Conservation (phyloP, 2,888 invertebrate genomes). For the Rhagophthalmus giganteus region DNA sequence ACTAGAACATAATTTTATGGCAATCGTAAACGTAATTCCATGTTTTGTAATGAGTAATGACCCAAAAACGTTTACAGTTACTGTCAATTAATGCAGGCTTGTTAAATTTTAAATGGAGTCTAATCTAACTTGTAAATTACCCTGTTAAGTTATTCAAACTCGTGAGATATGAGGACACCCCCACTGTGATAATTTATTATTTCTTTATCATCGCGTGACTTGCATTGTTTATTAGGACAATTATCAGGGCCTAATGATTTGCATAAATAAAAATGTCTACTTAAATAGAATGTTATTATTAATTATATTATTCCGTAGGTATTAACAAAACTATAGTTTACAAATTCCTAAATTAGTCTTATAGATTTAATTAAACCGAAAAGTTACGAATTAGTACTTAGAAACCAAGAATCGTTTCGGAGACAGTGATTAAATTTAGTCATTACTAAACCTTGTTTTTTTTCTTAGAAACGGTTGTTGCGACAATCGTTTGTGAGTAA, state of each 20-base stretch:
- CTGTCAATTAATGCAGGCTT: conserved; percentile 44
- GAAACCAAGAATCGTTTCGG: no score
- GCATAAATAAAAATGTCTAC: conserved; percentile 40
- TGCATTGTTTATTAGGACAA: conserved; percentile 47
- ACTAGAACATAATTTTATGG: conserved; percentile 13
- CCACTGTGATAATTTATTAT: conserved; percentile 46
- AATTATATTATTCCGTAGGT: no score
- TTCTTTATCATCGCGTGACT: conserved; percentile 47
- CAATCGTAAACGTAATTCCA: conserved; percentile 15
- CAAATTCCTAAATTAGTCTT: no score
- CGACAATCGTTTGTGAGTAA: no score
- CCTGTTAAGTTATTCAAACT: conserved; percentile 44
- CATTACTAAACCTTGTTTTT: no score
- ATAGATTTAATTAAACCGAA: no score
- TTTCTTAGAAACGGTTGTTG: no score
- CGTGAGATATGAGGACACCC: conserved; percentile 43
- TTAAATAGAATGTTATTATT: conserved; percentile 31
- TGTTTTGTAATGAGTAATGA: conserved; percentile 27
- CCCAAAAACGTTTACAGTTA: conserved; percentile 41
- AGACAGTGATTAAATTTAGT: no score
- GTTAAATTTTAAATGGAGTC: conserved; percentile 43
- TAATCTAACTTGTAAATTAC: conserved; percentile 50
- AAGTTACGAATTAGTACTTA: no score
- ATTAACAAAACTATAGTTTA: no score
- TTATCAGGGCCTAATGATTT: conserved; percentile 45